A percentile compares a stretch with the other conserved stretches of the same genome.
Evolutionary conservation across 92 coral and sea anemone species (phyloP).

Genomic region (Desmophyllum pertusum): DNA sequence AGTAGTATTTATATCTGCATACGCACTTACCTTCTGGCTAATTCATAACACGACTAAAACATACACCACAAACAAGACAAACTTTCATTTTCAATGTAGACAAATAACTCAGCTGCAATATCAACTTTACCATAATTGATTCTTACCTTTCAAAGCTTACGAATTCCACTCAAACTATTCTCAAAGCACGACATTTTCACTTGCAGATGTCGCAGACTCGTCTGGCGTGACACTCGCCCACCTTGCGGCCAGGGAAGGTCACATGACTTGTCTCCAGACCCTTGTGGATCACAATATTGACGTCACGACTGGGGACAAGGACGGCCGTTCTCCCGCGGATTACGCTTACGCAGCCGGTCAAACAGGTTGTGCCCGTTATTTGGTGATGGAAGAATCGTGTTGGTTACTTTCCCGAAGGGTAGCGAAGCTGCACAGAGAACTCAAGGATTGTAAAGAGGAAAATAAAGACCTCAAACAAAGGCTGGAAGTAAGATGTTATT

Average conservation of each 20-base stretch:
- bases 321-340: conserved; percentile 83
- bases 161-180: no score
- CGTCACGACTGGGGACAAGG: conserved; percentile 83
- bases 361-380: conserved; percentile 86
- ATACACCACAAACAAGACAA: background rate
- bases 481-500: conserved; percentile 61
- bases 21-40: no score
- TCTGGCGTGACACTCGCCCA: conserved; percentile 89
- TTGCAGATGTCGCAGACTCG: conserved; percentile 67
- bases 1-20: no score
- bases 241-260: conserved; percentile 93
- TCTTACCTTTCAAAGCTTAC: background rate
- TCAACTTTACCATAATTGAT: background rate
- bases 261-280: conserved; percentile 82
- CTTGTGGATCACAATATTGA: conserved; percentile 88
- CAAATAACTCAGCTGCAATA: background rate
- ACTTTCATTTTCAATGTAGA: background rate
- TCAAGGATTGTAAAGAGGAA: conserved; percentile 73
- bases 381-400: conserved; percentile 93
- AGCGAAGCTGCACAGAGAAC: conserved; percentile 66
- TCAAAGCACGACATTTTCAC: no score
- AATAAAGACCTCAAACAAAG: conserved; percentile 77
- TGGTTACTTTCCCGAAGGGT: conserved; percentile 81
- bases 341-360: conserved; percentile 89
- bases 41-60: background rate